Conservation (phyloP, 2,888 invertebrate genomes). For the Phaonia tiefii region DNA sequence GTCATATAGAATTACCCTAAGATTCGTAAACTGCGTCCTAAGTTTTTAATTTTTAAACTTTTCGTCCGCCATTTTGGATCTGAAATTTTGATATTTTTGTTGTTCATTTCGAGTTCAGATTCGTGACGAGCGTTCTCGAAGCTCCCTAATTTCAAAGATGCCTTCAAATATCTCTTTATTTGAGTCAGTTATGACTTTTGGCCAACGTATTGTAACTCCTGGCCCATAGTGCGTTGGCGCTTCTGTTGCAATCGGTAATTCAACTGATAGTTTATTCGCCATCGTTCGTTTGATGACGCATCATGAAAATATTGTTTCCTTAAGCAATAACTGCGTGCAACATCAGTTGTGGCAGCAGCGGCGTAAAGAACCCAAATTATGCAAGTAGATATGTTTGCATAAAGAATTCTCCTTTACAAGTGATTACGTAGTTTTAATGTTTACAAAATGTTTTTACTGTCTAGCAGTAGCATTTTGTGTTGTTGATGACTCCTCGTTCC, state of each 20-base stretch:
- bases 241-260: not conserved
- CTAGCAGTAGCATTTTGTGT: not conserved
- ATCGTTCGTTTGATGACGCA: slow-evolving; percentile 56
- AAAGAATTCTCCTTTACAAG: slow-evolving; percentile 15
- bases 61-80: too few species aligned
- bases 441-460: slow-evolving; percentile 8
- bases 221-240: too few species aligned
- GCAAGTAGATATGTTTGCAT: slow-evolving; percentile 38
- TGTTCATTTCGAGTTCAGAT: too few species aligned
- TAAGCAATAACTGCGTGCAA: slow-evolving; percentile 41
- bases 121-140: too few species aligned
- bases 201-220: too few species aligned
- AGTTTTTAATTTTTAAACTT: too few species aligned
- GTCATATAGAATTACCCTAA: too few species aligned
- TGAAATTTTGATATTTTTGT: too few species aligned
- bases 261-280: slow-evolving; percentile 30
- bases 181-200: too few species aligned
- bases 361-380: not conserved
- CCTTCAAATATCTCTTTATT: too few species aligned
- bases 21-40: too few species aligned
- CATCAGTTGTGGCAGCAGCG: not conserved
- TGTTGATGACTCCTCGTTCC: not conserved
- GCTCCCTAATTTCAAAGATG: too few species aligned
- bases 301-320: slow-evolving; percentile 54
- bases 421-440: not conserved